A percentile compares a stretch with the other conserved stretches of the same genome.
Evolutionary conservation across 2,113 vertebrate species (phyloP).

Genomic region (Oreochromis spilurus): DNA sequence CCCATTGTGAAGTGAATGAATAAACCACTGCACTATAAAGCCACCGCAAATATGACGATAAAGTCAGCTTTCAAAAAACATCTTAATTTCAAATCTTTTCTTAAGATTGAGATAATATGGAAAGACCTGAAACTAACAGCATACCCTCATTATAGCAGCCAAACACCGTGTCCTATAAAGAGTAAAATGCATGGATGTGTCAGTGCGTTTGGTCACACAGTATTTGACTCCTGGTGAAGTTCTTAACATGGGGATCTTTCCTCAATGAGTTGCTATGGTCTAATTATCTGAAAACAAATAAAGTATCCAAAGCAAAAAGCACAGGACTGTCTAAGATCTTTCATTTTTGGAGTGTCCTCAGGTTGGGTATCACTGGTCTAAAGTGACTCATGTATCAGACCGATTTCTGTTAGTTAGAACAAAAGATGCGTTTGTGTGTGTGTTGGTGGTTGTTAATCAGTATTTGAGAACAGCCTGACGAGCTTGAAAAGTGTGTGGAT

Average conservation of each 20-base stretch:
- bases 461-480: not conserved
- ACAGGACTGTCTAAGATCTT: not conserved
- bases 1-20: not conserved
- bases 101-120: not conserved
- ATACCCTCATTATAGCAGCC: not conserved
- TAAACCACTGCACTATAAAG: not conserved
- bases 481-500: not conserved
- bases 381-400: not conserved
- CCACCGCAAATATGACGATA: not conserved
- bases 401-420: not conserved
- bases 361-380: not conserved
- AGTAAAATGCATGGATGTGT: not conserved
- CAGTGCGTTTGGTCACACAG: not conserved
- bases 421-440: not conserved
- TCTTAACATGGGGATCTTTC: not conserved
- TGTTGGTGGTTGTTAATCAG: not conserved
- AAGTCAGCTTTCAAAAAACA: not conserved
- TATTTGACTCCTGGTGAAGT: not conserved
- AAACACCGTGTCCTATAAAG: not conserved
- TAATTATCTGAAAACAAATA: not conserved
- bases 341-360: not conserved
- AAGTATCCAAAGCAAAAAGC: not conserved
- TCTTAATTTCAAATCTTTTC: not conserved
- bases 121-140: not conserved
- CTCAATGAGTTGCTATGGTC: not conserved